Evolutionary conservation across 2,113 vertebrate species (phyloP).

Genomic region (Pimephales promelas): DNA sequence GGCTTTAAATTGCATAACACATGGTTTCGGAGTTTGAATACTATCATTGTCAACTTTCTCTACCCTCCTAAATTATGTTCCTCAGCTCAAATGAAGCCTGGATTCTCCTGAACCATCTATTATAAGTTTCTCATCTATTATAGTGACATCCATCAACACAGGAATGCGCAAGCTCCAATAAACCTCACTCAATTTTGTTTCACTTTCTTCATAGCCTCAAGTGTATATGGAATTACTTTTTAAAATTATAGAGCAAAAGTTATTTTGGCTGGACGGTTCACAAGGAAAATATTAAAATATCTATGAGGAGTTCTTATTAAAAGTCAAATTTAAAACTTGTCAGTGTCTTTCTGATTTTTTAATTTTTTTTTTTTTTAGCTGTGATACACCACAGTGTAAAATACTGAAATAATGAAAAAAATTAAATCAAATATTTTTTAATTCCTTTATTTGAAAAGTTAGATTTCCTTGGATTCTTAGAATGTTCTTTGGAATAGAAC

Average conservation of each 20-base stretch:
- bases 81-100: slow-evolving; percentile 23
- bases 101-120: slow-evolving; percentile 26
- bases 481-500: not conserved
- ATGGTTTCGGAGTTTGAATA: slow-evolving; percentile 16
- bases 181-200: slow-evolving; percentile 25
- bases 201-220: slow-evolving; percentile 3
- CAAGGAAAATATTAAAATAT: slow-evolving; percentile 6
- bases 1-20: slow-evolving; percentile 20
- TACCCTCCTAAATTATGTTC: slow-evolving; percentile 30
- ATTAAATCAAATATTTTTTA: not conserved
- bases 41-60: slow-evolving; percentile 26
- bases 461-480: not conserved
- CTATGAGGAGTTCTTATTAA: not conserved
- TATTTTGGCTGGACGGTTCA: slow-evolving; percentile 4
- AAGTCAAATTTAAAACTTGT: not conserved
- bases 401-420: too few species aligned
- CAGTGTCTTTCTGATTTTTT: not conserved
- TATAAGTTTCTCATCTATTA: slow-evolving; percentile 28
- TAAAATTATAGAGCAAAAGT: slow-evolving; percentile 1
- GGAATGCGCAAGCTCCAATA: slow-evolving; percentile 4
- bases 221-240: slow-evolving; percentile 12
- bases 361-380: not conserved
- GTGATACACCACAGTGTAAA: not conserved
- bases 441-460: not conserved
- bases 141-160: slow-evolving; percentile 36